Evolutionary conservation across 2,888 invertebrate species (phyloP).

Genomic region (Aleiodes alternator): DNA sequence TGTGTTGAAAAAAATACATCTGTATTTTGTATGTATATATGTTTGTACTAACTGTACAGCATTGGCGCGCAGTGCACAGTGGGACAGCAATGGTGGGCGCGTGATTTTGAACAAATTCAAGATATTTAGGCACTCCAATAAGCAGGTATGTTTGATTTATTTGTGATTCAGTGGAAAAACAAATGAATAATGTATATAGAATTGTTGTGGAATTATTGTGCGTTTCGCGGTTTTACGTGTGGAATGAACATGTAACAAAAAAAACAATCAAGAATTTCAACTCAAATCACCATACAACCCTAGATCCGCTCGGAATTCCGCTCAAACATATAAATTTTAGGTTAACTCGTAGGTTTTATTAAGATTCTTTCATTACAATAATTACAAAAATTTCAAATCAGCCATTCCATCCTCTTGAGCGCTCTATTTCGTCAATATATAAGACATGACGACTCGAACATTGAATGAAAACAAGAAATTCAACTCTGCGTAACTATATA

Average conservation of each 20-base stretch:
- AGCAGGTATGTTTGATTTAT: constrained; percentile 52
- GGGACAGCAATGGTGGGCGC: constrained; percentile 77
- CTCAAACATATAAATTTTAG: constrained; percentile 68
- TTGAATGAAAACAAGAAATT: constrained; percentile 6
- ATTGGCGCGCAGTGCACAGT: constrained; percentile 68
- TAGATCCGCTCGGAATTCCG: constrained; percentile 58
- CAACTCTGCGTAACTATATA: constrained; percentile 14
- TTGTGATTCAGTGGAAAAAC: constrained; percentile 1
- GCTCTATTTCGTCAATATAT: not conserved
- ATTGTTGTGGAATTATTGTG: not conserved
- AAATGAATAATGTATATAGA: not conserved
- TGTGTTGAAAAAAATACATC: too few relatives aligned
- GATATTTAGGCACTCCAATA: constrained; percentile 58
- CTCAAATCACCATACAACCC: constrained; percentile 65
- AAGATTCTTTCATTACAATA: constrained; percentile 1
- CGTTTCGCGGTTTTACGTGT: too few relatives aligned
- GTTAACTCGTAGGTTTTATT: constrained; percentile 61
- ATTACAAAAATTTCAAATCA: not conserved
- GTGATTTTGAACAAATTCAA: constrained; percentile 77
- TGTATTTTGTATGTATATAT: constrained; percentile 58
- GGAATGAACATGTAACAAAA: not conserved
- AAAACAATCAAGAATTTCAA: constrained; percentile 49
- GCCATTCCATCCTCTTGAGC: too few relatives aligned
- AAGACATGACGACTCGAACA: too few relatives aligned
- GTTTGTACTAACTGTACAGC: constrained; percentile 69